Conservation (phyloP, 1,140 invertebrate genomes). For the Plutomurus gul region DNA sequence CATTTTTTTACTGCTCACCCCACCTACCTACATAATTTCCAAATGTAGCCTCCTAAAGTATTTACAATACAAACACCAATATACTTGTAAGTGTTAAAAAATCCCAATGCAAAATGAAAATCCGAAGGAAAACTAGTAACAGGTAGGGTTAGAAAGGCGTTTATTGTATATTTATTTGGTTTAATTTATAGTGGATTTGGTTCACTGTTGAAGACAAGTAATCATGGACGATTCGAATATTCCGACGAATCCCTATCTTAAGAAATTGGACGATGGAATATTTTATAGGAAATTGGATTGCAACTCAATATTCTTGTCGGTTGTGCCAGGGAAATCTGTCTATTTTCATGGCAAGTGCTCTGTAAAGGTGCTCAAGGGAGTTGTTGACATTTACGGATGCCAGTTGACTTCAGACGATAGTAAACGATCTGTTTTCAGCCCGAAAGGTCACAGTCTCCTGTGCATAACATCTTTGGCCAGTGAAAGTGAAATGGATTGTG, state of each 20-base stretch:
- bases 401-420: neutral
- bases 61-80: too few relatives aligned
- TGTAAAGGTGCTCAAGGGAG: slow-evolving; percentile 31
- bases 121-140: too few relatives aligned
- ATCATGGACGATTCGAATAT: neutral
- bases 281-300: slow-evolving; percentile 20
- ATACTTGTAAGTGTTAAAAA: too few relatives aligned
- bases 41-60: too few relatives aligned
- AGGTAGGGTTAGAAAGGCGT: too few relatives aligned
- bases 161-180: too few relatives aligned
- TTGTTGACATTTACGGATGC: slow-evolving; percentile 28
- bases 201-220: too few relatives aligned
- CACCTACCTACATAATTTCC: too few relatives aligned
- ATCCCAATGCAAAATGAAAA: too few relatives aligned
- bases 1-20: too few relatives aligned
- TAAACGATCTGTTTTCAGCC: slow-evolving; percentile 4
- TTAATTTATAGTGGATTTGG: too few relatives aligned
- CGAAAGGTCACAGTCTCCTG: slow-evolving; percentile 34
- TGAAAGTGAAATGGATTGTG: slow-evolving; percentile 2
- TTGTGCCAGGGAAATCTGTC: neutral
- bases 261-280: neutral
- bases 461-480: neutral
- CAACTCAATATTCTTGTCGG: slow-evolving; percentile 6
- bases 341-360: slow-evolving; percentile 22
- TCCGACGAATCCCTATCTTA: neutral